Evolutionary conservation across 2,113 vertebrate species (phyloP).

Genomic region (Columbina picui): DNA sequence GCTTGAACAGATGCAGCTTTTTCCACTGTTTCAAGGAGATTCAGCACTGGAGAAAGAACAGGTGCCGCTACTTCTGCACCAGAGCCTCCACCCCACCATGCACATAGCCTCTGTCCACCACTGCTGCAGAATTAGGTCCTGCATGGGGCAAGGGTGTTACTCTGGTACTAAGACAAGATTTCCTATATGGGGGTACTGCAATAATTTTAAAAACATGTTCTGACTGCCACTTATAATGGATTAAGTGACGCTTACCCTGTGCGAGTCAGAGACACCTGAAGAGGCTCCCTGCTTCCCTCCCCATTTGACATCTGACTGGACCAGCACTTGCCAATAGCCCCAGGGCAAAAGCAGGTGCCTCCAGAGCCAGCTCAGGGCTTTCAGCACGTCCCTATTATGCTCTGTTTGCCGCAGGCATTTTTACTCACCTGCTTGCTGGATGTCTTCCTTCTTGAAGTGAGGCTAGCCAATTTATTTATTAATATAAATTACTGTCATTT

Average conservation of each 20-base stretch:
- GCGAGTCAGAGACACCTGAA: background rate
- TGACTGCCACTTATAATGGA: accelerated
- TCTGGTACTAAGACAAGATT: background rate
- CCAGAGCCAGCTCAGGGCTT: background rate
- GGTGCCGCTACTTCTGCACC: accelerated
- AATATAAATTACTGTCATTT: background rate
- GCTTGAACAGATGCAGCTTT: background rate
- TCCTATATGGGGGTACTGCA: background rate
- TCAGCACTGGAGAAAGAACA: accelerated
- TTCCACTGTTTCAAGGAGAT: background rate
- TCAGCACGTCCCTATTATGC: background rate
- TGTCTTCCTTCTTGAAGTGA: background rate
- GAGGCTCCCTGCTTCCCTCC: background rate
- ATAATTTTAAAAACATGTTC: background rate
- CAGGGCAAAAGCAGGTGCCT: background rate
- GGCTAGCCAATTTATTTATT: background rate
- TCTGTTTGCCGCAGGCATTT: background rate
- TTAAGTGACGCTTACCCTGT: background rate
- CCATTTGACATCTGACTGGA: background rate
- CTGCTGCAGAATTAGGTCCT: accelerated
- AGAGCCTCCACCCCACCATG: accelerated
- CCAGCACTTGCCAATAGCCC: background rate
- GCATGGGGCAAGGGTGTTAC: accelerated
- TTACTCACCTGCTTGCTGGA: background rate
- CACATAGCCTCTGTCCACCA: no score